Evolutionary conservation across 2,888 invertebrate genomes (phyloP).

Genomic region (Troides oblongomaculatus): DNA sequence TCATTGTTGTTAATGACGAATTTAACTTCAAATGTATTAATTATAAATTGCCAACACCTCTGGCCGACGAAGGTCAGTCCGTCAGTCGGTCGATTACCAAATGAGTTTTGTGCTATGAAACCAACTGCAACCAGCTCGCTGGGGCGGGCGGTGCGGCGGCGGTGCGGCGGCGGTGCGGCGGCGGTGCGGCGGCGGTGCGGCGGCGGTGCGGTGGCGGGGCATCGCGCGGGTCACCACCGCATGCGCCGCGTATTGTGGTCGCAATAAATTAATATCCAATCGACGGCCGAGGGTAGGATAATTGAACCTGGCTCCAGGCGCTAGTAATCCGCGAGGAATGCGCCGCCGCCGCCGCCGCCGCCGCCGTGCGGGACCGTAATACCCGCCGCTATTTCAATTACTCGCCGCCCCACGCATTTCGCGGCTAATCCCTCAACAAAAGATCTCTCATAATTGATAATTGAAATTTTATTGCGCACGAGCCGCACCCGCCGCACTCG

Average conservation of each 20-base stretch:
- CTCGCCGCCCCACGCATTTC: conserved; percentile 39
- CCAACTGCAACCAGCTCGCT: no score
- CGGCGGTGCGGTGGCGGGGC: background rate
- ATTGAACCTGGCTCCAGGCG: conserved; percentile 41
- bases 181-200: no score
- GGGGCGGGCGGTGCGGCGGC: no score
- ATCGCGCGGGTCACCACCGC: background rate
- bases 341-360: conserved; percentile 39
- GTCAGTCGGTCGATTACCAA: no score
- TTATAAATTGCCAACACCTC: no score
- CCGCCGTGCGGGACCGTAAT: conserved; percentile 43
- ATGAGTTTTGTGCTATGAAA: no score
- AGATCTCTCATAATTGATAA: conserved; percentile 41
- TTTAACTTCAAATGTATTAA: no score
- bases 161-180: background rate
- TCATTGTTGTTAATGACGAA: no score
- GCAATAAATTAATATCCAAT: conserved; percentile 46
- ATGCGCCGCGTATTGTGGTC: conserved; percentile 32
- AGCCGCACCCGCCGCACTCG: background rate
- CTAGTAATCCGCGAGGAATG: conserved; percentile 46
- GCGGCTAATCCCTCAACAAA: conserved; percentile 45
- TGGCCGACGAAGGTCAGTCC: no score
- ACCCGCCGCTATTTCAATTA: conserved; percentile 55
- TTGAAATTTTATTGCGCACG: conserved; percentile 41
- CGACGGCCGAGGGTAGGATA: conserved; percentile 38